Evolutionary conservation across 2,888 invertebrate genomes (phyloP).

Genomic region (Tenthredo amoena): DNA sequence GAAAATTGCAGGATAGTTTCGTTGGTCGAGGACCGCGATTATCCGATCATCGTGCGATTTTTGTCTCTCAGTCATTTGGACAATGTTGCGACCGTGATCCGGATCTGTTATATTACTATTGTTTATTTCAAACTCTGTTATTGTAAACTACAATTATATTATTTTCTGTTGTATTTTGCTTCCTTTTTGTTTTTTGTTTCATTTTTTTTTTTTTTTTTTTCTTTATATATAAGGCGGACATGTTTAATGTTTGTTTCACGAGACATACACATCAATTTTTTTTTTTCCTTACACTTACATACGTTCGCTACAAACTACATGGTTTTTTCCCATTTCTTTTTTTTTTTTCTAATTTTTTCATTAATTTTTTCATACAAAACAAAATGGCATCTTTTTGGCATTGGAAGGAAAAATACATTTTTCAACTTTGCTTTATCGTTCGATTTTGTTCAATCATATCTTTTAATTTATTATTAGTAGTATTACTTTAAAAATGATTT

Average conservation of each 20-base stretch:
- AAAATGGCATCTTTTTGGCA: conserved; percentile 78
- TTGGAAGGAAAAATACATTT: conserved; percentile 77
- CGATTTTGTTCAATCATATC: conserved; percentile 64
- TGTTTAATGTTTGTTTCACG: conserved; percentile 69
- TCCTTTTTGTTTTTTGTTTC: conserved; percentile 61
- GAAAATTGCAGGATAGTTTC: conserved; percentile 60
- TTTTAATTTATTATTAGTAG: conserved; percentile 58
- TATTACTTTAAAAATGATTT: conserved; percentile 67
- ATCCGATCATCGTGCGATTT: conserved; percentile 53
- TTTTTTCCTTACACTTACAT: conserved; percentile 69
- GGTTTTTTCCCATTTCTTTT: conserved; percentile 48
- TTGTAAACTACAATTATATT: conserved; percentile 71
- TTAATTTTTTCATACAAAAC: conserved; percentile 74
- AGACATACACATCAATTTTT: conserved; percentile 73
- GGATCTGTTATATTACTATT: conserved; percentile 64
- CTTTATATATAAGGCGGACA: conserved; percentile 76
- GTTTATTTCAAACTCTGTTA: conserved; percentile 69
- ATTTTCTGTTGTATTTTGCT: conserved; percentile 20
- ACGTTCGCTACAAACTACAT: conserved; percentile 67
- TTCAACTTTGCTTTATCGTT: conserved; percentile 67
- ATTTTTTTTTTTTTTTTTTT: conserved; percentile 59
- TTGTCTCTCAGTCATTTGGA: conserved; percentile 64
- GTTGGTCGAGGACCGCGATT: conserved; percentile 1
- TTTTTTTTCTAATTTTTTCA: conserved; percentile 54
- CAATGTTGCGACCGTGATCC: conserved; percentile 63